Conservation (phyloP, 1,140 invertebrate genomes). For the Antheraea mylitta region DNA sequence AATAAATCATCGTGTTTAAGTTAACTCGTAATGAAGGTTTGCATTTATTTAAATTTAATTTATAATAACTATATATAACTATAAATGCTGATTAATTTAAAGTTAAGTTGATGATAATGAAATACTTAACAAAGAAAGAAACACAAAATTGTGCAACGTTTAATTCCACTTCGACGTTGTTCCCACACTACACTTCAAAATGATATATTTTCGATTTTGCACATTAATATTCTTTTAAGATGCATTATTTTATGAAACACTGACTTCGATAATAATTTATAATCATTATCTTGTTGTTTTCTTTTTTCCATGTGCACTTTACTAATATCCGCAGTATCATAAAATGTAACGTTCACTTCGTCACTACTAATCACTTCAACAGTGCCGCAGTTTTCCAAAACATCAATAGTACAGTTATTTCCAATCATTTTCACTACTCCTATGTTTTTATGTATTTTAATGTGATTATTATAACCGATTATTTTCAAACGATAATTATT, state of each 20-base stretch:
- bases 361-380: constrained; percentile 19
- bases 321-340: neutral
- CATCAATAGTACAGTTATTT: constrained; percentile 23
- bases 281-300: neutral
- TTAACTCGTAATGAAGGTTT: no score
- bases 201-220: neutral
- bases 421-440: constrained; percentile 26
- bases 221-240: neutral
- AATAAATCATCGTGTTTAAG: no score
- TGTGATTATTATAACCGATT: constrained; percentile 28
- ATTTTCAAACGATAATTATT: constrained; percentile 26
- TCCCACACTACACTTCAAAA: neutral
- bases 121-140: no score
- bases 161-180: no score
- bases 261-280: neutral
- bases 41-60: no score
- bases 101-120: no score
- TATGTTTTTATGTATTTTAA: constrained; percentile 25
- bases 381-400: constrained; percentile 23
- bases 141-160: no score
- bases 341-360: neutral
- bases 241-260: neutral
- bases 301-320: neutral
- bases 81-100: no score
- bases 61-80: no score